Evolutionary conservation across 2,113 vertebrate species (phyloP), one percentile per base, ranked within the genome.

Genomic region (Australoheros scitulus): DNA sequence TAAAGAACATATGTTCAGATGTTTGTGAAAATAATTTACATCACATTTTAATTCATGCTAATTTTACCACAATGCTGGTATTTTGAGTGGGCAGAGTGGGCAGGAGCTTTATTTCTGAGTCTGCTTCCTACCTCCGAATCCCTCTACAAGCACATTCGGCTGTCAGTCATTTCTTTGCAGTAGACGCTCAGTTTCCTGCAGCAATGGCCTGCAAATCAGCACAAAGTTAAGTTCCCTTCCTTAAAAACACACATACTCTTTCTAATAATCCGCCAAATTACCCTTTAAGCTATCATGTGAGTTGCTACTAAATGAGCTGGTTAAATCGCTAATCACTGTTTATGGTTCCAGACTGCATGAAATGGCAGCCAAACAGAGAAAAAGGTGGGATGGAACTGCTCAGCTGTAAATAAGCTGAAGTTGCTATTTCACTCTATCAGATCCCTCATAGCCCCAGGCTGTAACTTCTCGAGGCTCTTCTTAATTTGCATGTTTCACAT

Each of bases 151-250:
- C 87, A 90, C 80, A 79, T 84, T 88, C n/a, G 61, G 61, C 82
- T 84, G 90, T 92, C 88, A 88, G 20, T 89, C 81, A 87, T 17
- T 65, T 83, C 56, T 89, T 55, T 79, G 88, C 2, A 2, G 86
- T 84, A 22, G 61, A 82, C 81, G 20, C 87, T 85, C 79, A 63
- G 78, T 55, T 92, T 91, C 91, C 91, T 86, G 81, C 85, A 59
- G 80, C 80, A 72, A 36, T 63, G 85, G 84, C 78, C 81, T 83
- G 38, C 52, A 80, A 74, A 76, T 80, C 72, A 82, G 78, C 68
- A 47, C 79, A 72, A 22, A 65, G 81, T 79, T 47, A 15, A 6
- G 6, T 9, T 85, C 36, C 36, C 50, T 70, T 61, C 38, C 81
- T 14, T 7, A 61, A 5, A 79, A 41, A 36, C 22, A 7, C 61